Conservation (phyloP, 2,888 invertebrate species). For the Ormyrus pomaceus region DNA sequence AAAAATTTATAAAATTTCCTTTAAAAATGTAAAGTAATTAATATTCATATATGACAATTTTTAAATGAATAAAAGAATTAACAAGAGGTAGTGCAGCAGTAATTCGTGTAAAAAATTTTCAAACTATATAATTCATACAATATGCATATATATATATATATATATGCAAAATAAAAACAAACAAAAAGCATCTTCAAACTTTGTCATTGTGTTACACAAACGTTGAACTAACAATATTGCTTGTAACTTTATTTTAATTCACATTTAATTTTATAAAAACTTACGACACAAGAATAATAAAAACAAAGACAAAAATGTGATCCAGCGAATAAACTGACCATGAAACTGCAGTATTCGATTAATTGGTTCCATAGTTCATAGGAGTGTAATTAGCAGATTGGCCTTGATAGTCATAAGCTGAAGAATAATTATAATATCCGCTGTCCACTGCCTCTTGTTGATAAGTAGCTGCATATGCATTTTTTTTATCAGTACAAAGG, state of each 20-base stretch:
- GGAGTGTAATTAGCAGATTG: conserved; percentile 68
- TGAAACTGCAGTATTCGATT: conserved; percentile 68
- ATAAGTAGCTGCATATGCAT: conserved; percentile 67
- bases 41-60: not conserved
- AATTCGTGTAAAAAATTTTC: conserved; percentile 38
- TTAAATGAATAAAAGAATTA: conserved; percentile 53
- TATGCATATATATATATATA: not conserved
- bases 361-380: conserved; percentile 69
- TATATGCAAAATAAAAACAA: conserved; percentile 28
- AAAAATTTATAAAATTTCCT: not conserved
- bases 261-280: conserved; percentile 58
- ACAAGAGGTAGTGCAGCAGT: conserved; percentile 66
- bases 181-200: conserved; percentile 50
- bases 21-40: not conserved
- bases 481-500: conserved; percentile 53
- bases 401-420: conserved; percentile 69
- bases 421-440: conserved; percentile 69
- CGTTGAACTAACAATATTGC: conserved; percentile 46
- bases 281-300: conserved; percentile 52
- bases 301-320: conserved; percentile 48
- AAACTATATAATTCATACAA: conserved; percentile 7
- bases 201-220: conserved; percentile 26
- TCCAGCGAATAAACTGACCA: conserved; percentile 66
- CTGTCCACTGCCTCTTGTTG: conserved; percentile 70
- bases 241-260: conserved; percentile 21